These are phyloP conservation scores for Pelusios castaneus DNA, from an alignment of 2,113 vertebrate species.

Conservation along the genomic window DNA sequence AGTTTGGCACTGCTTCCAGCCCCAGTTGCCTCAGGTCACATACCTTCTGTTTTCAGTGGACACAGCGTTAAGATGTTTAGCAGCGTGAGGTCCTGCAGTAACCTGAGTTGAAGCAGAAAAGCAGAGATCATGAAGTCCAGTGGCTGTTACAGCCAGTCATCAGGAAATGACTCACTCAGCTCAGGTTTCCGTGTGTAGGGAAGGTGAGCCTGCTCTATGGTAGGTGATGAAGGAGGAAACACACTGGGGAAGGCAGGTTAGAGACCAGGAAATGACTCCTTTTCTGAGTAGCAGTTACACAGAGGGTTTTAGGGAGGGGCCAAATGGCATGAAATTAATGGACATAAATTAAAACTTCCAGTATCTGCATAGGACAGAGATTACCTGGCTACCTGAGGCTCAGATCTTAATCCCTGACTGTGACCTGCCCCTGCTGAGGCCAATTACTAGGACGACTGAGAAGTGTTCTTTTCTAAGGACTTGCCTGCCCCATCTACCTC, in stretches of 20 bases:
- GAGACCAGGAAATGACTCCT: not conserved
- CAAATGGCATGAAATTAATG: not conserved
- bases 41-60: constrained; percentile 59
- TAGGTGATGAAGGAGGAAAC: not conserved
- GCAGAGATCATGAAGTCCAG: not conserved
- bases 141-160: constrained; percentile 69
- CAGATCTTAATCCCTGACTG: not conserved
- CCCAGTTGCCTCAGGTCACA: constrained; percentile 5
- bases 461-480: not conserved
- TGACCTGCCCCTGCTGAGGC: not conserved
- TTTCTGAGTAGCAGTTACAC: not conserved
- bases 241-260: not conserved
- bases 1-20: not conserved
- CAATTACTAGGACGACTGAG: not conserved
- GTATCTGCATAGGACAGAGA: not conserved
- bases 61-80: constrained; percentile 55
- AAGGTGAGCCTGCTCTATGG: not conserved
- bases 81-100: constrained; percentile 68
- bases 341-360: not conserved
- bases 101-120: constrained; percentile 28
- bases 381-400: not conserved
- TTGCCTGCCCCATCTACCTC: not conserved
- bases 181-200: not conserved
- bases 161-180: constrained; percentile 31
- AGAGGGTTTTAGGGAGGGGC: not conserved